A percentile compares a stretch with the other conserved stretches of the same genome.
These are phyloP conservation scores for Tubulanus polymorphus DNA, from an alignment of 2,888 invertebrate genomes.

Conservation along the genomic window DNA sequence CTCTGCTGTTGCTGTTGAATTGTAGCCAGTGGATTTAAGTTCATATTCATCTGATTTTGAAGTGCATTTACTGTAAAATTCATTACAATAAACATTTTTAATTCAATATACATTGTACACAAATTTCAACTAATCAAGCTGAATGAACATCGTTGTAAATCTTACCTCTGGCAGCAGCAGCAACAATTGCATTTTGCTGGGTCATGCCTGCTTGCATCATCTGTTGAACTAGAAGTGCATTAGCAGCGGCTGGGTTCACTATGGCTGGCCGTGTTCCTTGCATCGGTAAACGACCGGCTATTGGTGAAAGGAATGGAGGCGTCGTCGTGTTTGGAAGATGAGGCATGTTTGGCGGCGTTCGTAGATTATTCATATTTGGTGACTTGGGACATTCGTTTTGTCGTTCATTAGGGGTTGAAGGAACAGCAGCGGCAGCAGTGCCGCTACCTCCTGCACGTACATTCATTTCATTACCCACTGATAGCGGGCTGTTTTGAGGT, in stretches of 20 bases:
- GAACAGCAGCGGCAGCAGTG: too few species aligned
- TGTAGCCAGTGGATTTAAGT: constrained; percentile 17
- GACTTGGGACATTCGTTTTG: constrained; percentile 3
- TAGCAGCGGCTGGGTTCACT: constrained; percentile 17
- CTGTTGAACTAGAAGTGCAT: constrained; percentile 33
- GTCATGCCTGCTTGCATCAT: constrained; percentile 25
- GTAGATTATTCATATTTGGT: background rate
- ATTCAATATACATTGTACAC: background rate
- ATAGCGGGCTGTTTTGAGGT: too few species aligned
- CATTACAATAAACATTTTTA: background rate
- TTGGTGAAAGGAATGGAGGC: constrained; percentile 29
- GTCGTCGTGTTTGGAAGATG: constrained; percentile 16
- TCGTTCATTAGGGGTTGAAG: too few species aligned
- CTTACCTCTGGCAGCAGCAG: constrained; percentile 4
- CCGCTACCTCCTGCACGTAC: too few species aligned
- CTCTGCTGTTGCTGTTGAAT: constrained; percentile 29
- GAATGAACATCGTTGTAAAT: background rate
- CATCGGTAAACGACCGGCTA: constrained; percentile 33
- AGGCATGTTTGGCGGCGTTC: background rate
- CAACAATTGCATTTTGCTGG: too few species aligned
- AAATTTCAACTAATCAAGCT: background rate
- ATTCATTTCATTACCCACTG: too few species aligned
- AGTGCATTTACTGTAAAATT: constrained; percentile 18
- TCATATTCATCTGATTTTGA: constrained; percentile 22
- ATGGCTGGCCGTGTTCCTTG: constrained; percentile 22